A percentile compares a stretch with the other conserved stretches of the same genome.
phyloP scores from a whole-genome alignment of 2,113 vertebrate genomes.

The Enhydra lutris region DNA sequence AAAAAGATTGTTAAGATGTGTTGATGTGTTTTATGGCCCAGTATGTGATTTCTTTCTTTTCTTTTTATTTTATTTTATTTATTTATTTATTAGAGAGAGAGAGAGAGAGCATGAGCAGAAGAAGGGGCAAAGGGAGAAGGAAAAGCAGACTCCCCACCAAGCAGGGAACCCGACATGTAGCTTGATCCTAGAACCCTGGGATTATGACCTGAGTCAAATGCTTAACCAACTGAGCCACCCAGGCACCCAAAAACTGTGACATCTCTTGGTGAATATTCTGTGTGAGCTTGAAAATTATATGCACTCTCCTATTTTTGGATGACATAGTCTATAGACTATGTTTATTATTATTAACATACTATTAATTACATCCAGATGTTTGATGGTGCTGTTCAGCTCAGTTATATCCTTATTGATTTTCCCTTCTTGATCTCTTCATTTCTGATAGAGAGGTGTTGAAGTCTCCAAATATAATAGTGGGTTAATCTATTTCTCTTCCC shows the following conservation, averaged over 20 bases:
- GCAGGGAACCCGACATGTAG: neutral
- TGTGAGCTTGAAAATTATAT: neutral
- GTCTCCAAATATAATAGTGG: neutral
- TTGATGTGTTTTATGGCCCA: neutral
- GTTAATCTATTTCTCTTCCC: neutral
- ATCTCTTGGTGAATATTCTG: neutral
- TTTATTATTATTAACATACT: no score
- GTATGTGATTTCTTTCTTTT: neutral
- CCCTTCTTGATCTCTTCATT: neutral
- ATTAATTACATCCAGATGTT: neutral
- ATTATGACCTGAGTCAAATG: neutral
- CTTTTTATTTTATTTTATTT: neutral
- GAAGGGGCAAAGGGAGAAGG: neutral
- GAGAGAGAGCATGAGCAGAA: neutral
- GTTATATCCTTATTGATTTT: neutral
- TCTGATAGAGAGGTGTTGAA: neutral
- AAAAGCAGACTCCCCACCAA: neutral
- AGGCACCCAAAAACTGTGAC: neutral
- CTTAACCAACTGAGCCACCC: neutral
- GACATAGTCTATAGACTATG: neutral
- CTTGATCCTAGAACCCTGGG: neutral
- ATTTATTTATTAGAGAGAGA: neutral
- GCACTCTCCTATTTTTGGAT: neutral
- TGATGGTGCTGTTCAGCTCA: neutral
- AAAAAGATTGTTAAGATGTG: neutral